phyloP scores from a whole-genome alignment of 2,797 vertebrate species.

The Pipistrellus pygmaeus region DNA sequence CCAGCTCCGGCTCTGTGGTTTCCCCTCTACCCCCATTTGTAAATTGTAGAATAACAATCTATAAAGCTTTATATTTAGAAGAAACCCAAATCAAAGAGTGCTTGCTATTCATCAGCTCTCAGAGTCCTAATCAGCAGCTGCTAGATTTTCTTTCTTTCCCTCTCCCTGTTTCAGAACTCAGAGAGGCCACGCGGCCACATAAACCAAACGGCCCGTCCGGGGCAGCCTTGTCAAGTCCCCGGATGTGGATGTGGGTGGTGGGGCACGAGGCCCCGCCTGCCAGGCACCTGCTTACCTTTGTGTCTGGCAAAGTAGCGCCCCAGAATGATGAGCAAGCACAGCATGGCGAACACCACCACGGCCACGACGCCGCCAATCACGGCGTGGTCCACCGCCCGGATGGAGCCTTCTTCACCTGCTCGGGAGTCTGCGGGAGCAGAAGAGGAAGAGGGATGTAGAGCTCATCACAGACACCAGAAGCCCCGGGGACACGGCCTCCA shows the following conservation, averaged over 20 bases:
- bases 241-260: not conserved
- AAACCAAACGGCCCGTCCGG: not conserved
- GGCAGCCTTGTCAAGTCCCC: not conserved
- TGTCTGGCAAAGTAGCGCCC: constrained; percentile 99
- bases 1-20: not conserved
- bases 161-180: not conserved
- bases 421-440: constrained; percentile 93
- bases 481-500: constrained; percentile 67
- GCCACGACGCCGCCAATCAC: constrained; percentile 99
- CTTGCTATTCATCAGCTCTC: constrained; percentile 25
- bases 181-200: not conserved
- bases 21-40: not conserved
- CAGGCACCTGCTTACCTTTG: constrained; percentile 93
- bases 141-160: not conserved
- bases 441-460: constrained; percentile 78
- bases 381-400: constrained; percentile 96
- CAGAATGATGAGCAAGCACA: constrained; percentile 98
- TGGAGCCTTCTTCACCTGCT: constrained; percentile 94
- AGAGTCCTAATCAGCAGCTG: constrained; percentile 23
- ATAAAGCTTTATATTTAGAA: constrained; percentile 37
- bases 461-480: constrained; percentile 62
- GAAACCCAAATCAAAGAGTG: constrained; percentile 50
- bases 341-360: constrained; percentile 98
- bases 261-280: not conserved
- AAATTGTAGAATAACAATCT: not conserved